A percentile compares a stretch with the other conserved stretches of the same genome.
Conservation (phyloP, 2,888 invertebrate genomes). For the Nasonovia ribisnigri region DNA sequence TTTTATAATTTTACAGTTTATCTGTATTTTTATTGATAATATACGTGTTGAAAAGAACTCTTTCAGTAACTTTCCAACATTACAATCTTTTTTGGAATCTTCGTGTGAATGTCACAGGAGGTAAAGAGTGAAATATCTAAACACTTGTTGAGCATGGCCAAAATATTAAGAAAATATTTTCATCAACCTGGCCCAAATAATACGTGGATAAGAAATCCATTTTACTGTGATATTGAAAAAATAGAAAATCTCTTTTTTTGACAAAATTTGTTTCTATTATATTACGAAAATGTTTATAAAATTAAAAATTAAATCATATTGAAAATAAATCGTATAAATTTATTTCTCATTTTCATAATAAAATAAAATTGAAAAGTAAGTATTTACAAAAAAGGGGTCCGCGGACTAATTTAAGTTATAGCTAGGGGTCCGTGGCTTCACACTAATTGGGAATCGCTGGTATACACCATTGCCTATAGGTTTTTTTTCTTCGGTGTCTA, state of each 20-base stretch:
- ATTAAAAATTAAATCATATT: too few species aligned
- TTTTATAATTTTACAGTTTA: slow-evolving; percentile 30
- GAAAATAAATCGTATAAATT: too few species aligned
- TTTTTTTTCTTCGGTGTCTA: too few species aligned
- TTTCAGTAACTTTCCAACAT: slow-evolving; percentile 51
- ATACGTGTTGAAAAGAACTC: slow-evolving; percentile 50
- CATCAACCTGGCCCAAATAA: slow-evolving; percentile 33
- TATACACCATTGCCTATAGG: too few species aligned
- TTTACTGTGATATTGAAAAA: slow-evolving; percentile 20
- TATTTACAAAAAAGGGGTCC: too few species aligned
- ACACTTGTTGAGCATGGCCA: slow-evolving; percentile 26
- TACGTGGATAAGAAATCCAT: slow-evolving; percentile 35
- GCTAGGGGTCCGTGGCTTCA: too few species aligned
- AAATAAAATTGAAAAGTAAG: too few species aligned
- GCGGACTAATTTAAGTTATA: too few species aligned
- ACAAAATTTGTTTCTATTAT: too few species aligned
- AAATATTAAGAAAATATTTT: slow-evolving; percentile 48
- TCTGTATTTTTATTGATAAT: slow-evolving; percentile 22
- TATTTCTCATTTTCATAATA: too few species aligned
- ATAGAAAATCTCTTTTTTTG: slow-evolving; percentile 35
- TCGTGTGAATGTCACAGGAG: slow-evolving; percentile 35
- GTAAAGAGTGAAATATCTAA: slow-evolving; percentile 19
- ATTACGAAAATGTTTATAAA: too few species aligned
- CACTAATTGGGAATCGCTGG: too few species aligned
- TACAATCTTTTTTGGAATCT: slow-evolving; percentile 50